A percentile compares a stretch with the other conserved stretches of the same genome.
Evolutionary conservation across 2,888 invertebrate species (phyloP).

Genomic region (Pterostichus niger): DNA sequence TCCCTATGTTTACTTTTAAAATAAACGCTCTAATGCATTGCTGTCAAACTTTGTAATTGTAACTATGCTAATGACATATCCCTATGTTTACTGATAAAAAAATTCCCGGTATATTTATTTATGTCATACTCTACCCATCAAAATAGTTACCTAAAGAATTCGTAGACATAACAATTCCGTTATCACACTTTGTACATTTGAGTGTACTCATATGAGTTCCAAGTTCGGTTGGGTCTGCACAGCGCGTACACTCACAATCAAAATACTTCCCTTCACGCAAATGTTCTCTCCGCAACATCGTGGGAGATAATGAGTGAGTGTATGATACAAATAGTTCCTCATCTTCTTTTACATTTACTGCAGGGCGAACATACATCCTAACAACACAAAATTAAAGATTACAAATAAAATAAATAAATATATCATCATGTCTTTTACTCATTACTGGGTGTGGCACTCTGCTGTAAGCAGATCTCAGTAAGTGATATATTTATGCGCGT

Average conservation of each 20-base stretch:
- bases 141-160: constrained; percentile 82
- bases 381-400: constrained; percentile 64
- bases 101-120: no score
- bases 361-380: constrained; percentile 85
- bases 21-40: no score
- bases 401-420: no score
- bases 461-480: no score
- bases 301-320: constrained; percentile 87
- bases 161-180: constrained; percentile 83
- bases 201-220: constrained; percentile 89
- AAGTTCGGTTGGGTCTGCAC: constrained; percentile 89
- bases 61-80: no score
- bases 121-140: no score
- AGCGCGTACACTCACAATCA: constrained; percentile 86
- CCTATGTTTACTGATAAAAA: no score
- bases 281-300: constrained; percentile 84
- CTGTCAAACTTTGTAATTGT: no score
- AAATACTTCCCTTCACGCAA: constrained; percentile 89
- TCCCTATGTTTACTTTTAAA: no score
- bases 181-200: constrained; percentile 88
- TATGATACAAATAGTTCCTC: constrained; percentile 86
- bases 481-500: no score
- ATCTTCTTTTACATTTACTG: constrained; percentile 82
- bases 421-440: no score
- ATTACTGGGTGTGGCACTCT: no score